These are phyloP conservation scores for Diplogasteroides magnus DNA, from an alignment of 1,140 invertebrate species.

Conservation along the genomic window DNA sequence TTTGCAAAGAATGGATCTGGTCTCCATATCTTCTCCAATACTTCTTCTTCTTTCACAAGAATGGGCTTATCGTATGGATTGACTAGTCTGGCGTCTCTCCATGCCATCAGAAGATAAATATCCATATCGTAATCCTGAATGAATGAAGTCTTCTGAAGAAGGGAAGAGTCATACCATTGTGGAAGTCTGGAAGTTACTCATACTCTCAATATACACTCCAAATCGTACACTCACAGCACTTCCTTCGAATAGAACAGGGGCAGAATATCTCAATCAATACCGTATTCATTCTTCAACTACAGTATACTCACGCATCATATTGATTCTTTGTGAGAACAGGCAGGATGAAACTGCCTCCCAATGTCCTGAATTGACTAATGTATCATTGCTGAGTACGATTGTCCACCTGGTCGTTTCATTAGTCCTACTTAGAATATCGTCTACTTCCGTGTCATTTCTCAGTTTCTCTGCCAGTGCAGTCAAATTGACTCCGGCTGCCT, in stretches of 20 bases:
- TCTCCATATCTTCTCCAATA: constrained; percentile 34
- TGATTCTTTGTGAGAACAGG: constrained; percentile 52
- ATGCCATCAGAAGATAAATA: constrained; percentile 51
- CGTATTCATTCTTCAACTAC: neutral
- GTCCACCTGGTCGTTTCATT: constrained; percentile 39
- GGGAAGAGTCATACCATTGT: constrained; percentile 42
- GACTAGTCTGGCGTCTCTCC: constrained; percentile 49
- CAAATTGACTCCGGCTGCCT: constrained; percentile 51
- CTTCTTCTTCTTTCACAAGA: constrained; percentile 45
- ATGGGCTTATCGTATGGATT: constrained; percentile 54
- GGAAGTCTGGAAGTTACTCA: constrained; percentile 55
- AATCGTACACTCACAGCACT: constrained; percentile 50
- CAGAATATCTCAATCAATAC: neutral
- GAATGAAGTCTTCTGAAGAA: constrained; percentile 16
- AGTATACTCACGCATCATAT: constrained; percentile 44
- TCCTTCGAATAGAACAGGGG: constrained; percentile 54
- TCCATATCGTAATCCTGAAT: constrained; percentile 55
- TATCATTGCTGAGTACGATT: too few relatives aligned
- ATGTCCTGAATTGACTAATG: constrained; percentile 33
- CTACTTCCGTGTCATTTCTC: constrained; percentile 54
- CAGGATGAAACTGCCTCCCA: constrained; percentile 51
- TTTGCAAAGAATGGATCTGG: constrained; percentile 69
- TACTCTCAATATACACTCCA: constrained; percentile 54
- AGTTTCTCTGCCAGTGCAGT: constrained; percentile 52
- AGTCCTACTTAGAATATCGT: constrained; percentile 48